Base-by-base conservation (phyloP, 2,113 vertebrate genomes). In the Cervus canadensis region DNA sequence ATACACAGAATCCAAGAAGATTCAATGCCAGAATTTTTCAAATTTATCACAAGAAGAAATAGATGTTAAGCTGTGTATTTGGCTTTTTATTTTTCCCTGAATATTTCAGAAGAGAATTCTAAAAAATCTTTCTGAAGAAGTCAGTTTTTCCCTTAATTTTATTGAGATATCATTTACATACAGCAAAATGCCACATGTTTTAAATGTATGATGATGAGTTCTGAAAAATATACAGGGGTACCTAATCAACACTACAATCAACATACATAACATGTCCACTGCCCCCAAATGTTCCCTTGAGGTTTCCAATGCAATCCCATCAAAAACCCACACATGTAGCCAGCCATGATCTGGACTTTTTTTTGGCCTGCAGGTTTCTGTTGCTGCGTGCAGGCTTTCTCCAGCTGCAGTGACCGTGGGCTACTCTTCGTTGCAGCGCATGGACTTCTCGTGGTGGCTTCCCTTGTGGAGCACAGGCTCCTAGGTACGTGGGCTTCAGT, bases 41-140 rank as follows among this genome's bases (percentile, higher is more conserved):
- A 89, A 87, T 91, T 93, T 89, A 87, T 54, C 93, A 74, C 91
- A 94, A 94, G 50, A 89, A 96, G 74, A 93, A 79, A 97, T 2
- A 76, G 45, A 67, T 52, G 9, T 67, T 91, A 89, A 91, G 10
- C 2, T 23, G 4, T n/a, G 1, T 82, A 90, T 74, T 16, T 85
- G 40, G 28, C 17, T 43, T 79, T 50, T 87, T 82, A n/a, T 30
- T 74, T 92, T 84, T 57, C 25, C 45, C 33, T 43, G 45, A 92
- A 48, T 54, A 94, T 71, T 90, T 96, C 79, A 87, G 40, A 26
- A 82, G 36, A 5, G 26, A 94, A 16, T 74, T 64, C 6, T 56
- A 87, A 89, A 67, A 87, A n/a, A 16, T 17, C 67, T 87, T 94
- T 88, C 76, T 74, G 9, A 78, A 85, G 62, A 87, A n/a, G 0